Evolutionary conservation across 2,797 vertebrate genomes (phyloP).

Genomic region (Helarctos malayanus): DNA sequence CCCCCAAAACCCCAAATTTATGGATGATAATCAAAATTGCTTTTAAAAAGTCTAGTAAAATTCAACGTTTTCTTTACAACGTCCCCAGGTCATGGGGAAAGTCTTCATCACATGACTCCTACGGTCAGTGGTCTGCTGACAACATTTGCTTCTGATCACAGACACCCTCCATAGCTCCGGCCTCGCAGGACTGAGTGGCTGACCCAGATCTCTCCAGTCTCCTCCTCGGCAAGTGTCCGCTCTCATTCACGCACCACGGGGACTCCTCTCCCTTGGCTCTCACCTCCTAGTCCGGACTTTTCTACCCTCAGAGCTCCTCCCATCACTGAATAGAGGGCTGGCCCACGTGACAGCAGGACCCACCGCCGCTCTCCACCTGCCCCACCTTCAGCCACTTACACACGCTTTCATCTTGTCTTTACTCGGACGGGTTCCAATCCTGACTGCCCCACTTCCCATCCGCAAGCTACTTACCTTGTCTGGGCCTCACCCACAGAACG

Average conservation of each 20-base stretch:
- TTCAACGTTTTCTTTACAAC: not conserved
- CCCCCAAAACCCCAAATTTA: not conserved
- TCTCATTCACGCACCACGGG: accelerated
- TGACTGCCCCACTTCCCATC: not conserved
- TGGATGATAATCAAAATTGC: not conserved
- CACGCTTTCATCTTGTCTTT: not conserved
- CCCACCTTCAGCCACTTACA: not conserved
- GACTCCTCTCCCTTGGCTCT: not conserved
- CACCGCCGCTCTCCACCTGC: accelerated
- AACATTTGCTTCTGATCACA: not conserved
- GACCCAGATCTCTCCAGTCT: not conserved
- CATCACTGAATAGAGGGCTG: not conserved
- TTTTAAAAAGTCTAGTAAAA: slow-evolving; percentile 42
- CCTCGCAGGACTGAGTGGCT: not conserved
- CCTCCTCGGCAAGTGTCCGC: not conserved
- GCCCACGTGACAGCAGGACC: not conserved
- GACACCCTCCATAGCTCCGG: not conserved
- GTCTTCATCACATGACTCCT: not conserved
- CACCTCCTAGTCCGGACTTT: not conserved
- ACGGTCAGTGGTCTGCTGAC: not conserved
- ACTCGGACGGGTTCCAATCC: not conserved
- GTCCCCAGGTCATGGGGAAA: not conserved
- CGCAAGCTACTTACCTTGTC: not conserved
- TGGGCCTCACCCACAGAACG: not conserved
- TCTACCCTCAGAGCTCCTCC: not conserved